phyloP scores from a whole-genome alignment of 2,113 vertebrate genomes.

The Paramormyrops kingsleyae region DNA sequence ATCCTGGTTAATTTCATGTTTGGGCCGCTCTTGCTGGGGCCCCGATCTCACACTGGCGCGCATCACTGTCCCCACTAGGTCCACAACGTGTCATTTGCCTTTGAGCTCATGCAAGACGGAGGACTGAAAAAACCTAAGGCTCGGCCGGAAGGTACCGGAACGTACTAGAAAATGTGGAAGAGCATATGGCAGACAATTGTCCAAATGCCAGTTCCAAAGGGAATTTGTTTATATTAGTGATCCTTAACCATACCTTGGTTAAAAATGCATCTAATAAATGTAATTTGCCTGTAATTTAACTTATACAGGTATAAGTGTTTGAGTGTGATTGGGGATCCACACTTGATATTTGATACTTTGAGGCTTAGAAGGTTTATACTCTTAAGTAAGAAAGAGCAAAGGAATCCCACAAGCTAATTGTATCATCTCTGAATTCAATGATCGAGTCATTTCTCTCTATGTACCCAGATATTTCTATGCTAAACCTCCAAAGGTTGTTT shows the following conservation, averaged over 20 bases:
- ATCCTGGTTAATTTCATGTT: not conserved
- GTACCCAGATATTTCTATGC: not conserved
- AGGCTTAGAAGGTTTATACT: not conserved
- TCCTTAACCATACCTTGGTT: not conserved
- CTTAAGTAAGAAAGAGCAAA: not conserved
- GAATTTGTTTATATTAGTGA: not conserved
- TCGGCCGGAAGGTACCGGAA: conserved; percentile 80
- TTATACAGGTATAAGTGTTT: not conserved
- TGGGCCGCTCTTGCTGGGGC: not conserved
- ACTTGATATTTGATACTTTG: not conserved
- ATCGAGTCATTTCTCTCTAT: not conserved
- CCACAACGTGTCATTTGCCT: conserved; percentile 89
- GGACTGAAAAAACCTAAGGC: conserved; percentile 93
- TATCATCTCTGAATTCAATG: not conserved
- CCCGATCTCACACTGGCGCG: not conserved
- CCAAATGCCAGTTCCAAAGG: not conserved
- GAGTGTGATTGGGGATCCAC: not conserved
- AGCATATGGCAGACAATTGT: not conserved
- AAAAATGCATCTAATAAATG: not conserved
- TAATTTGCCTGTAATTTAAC: not conserved
- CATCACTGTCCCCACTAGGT: conserved; percentile 60
- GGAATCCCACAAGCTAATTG: not conserved
- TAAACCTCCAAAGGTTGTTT: not conserved
- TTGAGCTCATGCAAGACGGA: conserved; percentile 94
- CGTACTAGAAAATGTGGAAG: not conserved